Evolutionary conservation across 1,140 invertebrate species (phyloP), one percentile per base, ranked within the genome.

Genomic region (Magallana gigas): DNA sequence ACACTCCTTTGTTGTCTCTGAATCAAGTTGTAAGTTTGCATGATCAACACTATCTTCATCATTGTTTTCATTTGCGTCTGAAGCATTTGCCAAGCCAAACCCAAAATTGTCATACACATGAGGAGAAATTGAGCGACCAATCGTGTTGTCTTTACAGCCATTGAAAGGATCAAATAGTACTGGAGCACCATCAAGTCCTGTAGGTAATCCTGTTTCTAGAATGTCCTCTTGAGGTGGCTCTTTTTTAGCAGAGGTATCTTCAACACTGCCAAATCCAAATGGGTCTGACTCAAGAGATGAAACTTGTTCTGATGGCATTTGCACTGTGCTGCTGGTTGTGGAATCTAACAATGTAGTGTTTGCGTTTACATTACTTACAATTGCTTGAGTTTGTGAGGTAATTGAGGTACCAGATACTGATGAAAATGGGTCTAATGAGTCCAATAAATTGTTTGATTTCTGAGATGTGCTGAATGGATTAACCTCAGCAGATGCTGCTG

Each of bases 71-170:
- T 58, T 58, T 23, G 18, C 81, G n/a, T 83, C 48, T 83, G 48
- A 57, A 14, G 80, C 68, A 58, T 68, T 84, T 64, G 59, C 14
- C 9, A 88, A 64, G 11, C 89, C 89, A 85, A 88, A 88, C 3
- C 60, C 86, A 56, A 91, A 88, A 68, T 91, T 90, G 71, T 89
- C 88, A 85, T 89, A 89, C 9, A 87, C 86, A 76, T 85, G 84
- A 18, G 48, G 62, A 57, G 68, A 85, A 48, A 56, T 71, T 23
- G 84, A 56, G 9, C 62, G 62, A 57, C 64, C 84, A 76, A 71
- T 76, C 57, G 84, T 57, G 18, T 85, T 76, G 36, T 85, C 48
- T 18, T 85, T 76, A n/a, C 64, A 57, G 12, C 64, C 84, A 57
- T 85, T 76, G 64, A 85, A 85, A 57, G 62, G 62, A 85, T 85